Base-by-base conservation (phyloP, 1,140 invertebrate species). In the Chionoecetes opilio region DNA sequence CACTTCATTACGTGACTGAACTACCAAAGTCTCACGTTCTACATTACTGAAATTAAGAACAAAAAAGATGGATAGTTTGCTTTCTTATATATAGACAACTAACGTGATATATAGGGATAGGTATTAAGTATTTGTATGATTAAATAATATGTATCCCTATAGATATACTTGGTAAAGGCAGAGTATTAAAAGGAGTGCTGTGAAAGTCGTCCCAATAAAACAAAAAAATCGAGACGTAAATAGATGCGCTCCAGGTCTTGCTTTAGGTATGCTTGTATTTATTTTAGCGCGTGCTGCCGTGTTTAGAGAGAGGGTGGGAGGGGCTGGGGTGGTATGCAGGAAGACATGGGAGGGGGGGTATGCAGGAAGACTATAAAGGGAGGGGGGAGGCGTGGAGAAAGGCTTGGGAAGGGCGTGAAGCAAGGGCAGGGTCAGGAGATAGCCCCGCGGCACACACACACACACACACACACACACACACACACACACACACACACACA, bases 401-500 rank as follows among this genome's bases (percentile, higher is more conserved):
- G 53, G 53, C 11, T 75, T 87, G 34, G 35, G 34, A 31, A 75
- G 86, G n/a, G n/a, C 17, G 89, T 6, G 89, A 75, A 41, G 26
- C 53, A 31, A 31, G 38, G 38, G 41, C 63, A 41, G 41, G 41
- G 38, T 41, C 26, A 53, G 26, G 88, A 75, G 63, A 26, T 26
- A n/a, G 63, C 11, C 63, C 63, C 63, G n/a, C 63, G 63, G 63
- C 63, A 75, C 53, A 63, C 53, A 63, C 53, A 63, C 53, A 63
- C 53, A 63, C 53, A 63, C 53, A 63, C 53, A 63, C 53, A 63
- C 53, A 63, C 53, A 63, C 53, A 63, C 53, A 63, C 53, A 63
- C 53, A 63, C 53, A 63, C 53, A 63, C 53, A 63, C 53, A 63
- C 53, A 63, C 53, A 63, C 53, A 63, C 21, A 21, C 9, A 9